Evolutionary conservation across 1,140 invertebrate genomes (phyloP).

Genomic region (Delia radicum): DNA sequence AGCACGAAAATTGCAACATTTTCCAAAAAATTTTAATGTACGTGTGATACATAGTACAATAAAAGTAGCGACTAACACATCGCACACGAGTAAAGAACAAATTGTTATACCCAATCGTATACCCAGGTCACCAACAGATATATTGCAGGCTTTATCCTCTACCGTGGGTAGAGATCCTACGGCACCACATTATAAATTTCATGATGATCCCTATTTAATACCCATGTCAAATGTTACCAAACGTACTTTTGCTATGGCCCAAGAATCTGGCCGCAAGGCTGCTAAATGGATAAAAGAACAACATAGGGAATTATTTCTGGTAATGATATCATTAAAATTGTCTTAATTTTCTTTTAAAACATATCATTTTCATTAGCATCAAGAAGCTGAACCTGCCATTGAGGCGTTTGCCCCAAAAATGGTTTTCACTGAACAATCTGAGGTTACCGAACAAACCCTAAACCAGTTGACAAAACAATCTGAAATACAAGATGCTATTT

Average conservation of each 20-base stretch:
- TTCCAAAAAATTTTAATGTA: neutral
- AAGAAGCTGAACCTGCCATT: slow-evolving; percentile 61
- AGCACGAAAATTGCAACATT: slow-evolving; percentile 1
- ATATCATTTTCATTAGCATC: slow-evolving; percentile 47
- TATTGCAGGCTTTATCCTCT: slow-evolving; percentile 74
- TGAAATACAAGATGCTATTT: slow-evolving; percentile 68
- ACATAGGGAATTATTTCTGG: slow-evolving; percentile 69
- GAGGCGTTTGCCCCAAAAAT: slow-evolving; percentile 71
- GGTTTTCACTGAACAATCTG: slow-evolving; percentile 68
- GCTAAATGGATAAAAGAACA: slow-evolving; percentile 81
- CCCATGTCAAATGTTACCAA: slow-evolving; percentile 75
- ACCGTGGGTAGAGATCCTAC: slow-evolving; percentile 75
- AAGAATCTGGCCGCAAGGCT: slow-evolving; percentile 83
- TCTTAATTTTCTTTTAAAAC: too few relatives aligned
- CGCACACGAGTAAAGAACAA: slow-evolving; percentile 27
- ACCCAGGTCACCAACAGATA: slow-evolving; percentile 75
- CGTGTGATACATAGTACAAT: neutral
- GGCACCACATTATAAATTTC: slow-evolving; percentile 82
- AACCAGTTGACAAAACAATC: slow-evolving; percentile 66
- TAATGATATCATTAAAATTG: slow-evolving; percentile 26
- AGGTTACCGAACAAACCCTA: slow-evolving; percentile 61
- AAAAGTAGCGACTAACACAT: neutral
- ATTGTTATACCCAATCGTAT: slow-evolving; percentile 67
- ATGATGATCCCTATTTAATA: slow-evolving; percentile 87
- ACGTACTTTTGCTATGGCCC: slow-evolving; percentile 73